Evolutionary conservation across 2,888 invertebrate species (phyloP).

Genomic region (Drosophila tripunctata): DNA sequence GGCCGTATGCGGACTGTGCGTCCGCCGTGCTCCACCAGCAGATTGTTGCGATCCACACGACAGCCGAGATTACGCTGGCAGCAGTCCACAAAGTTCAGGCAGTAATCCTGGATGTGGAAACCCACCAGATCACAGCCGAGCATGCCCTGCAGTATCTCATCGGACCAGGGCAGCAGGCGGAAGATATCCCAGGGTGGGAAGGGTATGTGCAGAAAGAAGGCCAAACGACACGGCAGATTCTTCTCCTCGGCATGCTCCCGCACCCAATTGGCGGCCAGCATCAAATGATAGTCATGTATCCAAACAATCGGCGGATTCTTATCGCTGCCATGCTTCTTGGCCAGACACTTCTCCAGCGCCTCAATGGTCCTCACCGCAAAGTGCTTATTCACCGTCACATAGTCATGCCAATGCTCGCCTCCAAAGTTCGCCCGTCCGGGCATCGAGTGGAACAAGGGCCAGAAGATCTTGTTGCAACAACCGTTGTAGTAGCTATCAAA

Average conservation of each 20-base stretch:
- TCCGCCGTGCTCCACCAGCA: slow-evolving; percentile 94
- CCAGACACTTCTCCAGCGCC: slow-evolving; percentile 86
- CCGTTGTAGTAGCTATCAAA: slow-evolving; percentile 96
- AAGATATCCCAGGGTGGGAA: slow-evolving; percentile 98
- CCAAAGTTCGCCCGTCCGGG: slow-evolving; percentile 94
- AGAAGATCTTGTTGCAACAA: slow-evolving; percentile 95
- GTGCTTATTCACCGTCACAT: slow-evolving; percentile 91
- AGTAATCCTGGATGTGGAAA: slow-evolving; percentile 96
- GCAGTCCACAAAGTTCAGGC: slow-evolving; percentile 95
- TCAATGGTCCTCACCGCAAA: slow-evolving; percentile 92
- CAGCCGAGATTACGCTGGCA: slow-evolving; percentile 94
- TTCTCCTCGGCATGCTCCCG: slow-evolving; percentile 93
- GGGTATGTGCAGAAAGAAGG: slow-evolving; percentile 97
- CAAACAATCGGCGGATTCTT: slow-evolving; percentile 88
- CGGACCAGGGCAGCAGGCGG: slow-evolving; percentile 95
- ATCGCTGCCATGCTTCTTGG: slow-evolving; percentile 83
- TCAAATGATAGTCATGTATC: slow-evolving; percentile 97
- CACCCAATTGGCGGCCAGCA: slow-evolving; percentile 96
- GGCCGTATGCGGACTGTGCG: slow-evolving; percentile 93
- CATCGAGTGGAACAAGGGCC: slow-evolving; percentile 97
- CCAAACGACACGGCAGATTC: slow-evolving; percentile 90
- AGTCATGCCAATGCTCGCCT: slow-evolving; percentile 92
- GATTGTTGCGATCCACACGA: slow-evolving; percentile 93
- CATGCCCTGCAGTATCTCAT: slow-evolving; percentile 96
- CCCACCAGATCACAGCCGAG: slow-evolving; percentile 96